Conservation (phyloP, 2,888 invertebrate species). For the Erynnis tages region DNA sequence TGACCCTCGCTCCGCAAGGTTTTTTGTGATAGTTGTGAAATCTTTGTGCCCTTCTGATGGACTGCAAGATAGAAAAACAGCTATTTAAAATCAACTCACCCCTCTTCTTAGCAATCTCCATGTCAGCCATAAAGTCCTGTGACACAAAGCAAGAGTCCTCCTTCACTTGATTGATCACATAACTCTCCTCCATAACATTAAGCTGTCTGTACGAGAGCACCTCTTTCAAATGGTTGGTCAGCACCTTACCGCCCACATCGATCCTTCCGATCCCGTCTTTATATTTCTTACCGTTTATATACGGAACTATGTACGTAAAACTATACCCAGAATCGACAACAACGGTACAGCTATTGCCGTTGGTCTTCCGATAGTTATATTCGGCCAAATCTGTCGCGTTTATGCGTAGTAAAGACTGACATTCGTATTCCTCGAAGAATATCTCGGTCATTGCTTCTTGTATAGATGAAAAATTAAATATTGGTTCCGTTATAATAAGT, state of each 20-base stretch:
- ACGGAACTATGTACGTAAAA: slow-evolving; percentile 96
- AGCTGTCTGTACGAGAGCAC: slow-evolving; percentile 97
- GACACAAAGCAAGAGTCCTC: slow-evolving; percentile 98
- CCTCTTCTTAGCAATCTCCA: slow-evolving; percentile 84
- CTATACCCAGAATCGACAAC: slow-evolving; percentile 98
- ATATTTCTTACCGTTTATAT: slow-evolving; percentile 88
- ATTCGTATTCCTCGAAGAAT: slow-evolving; percentile 98
- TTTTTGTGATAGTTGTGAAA: too few species aligned
- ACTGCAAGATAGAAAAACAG: not conserved
- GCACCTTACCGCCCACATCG: slow-evolving; percentile 97
- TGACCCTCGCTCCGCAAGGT: too few species aligned
- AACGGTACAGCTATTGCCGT: slow-evolving; percentile 85
- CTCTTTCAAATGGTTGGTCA: slow-evolving; percentile 99
- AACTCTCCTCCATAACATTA: slow-evolving; percentile 99
- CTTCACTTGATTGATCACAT: slow-evolving; percentile 98
- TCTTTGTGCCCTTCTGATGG: too few species aligned
- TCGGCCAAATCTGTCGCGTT: slow-evolving; percentile 91
- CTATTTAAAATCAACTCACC: slow-evolving; percentile 43
- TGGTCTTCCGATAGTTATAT: slow-evolving; percentile 82
- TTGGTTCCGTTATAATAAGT: slow-evolving; percentile 95
- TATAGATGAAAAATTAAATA: slow-evolving; percentile 94
- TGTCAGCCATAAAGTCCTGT: slow-evolving; percentile 89
- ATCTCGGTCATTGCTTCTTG: slow-evolving; percentile 98
- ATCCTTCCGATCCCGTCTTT: slow-evolving; percentile 88
- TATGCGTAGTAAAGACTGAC: slow-evolving; percentile 89